Base-by-base conservation (phyloP, 1,140 invertebrate species). In the Halesus radiatus region DNA sequence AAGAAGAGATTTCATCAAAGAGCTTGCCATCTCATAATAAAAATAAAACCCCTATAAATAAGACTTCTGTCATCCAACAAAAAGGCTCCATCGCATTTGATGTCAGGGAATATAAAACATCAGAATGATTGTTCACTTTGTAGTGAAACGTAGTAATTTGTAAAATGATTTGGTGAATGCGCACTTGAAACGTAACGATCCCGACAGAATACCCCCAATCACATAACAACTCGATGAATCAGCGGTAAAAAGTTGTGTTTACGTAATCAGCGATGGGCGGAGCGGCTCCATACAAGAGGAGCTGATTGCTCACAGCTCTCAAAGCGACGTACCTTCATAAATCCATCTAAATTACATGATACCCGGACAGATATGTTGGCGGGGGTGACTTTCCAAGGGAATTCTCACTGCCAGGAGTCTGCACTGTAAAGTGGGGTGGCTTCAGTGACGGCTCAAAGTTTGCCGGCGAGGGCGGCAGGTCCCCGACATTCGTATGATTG, bases 311-410 rank as follows among this genome's bases (percentile, higher is more conserved):
- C 37, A n/a, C 75, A 58, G 75, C 74, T 62, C 81, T 75, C 62
- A 76, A 74, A 77, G 66, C 73, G 66, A 78, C 18, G 54, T 80
- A 78, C 79, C 52, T 58, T 58, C 79, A 80, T 83, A 83, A 83
- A 83, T 83, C 79, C 79, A 74, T 78, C 78, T 68, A 80, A 83
- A 83, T 83, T 83, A 80, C 77, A 80, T 78, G 79, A 80, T 72
- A 53, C 68, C 68, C 68, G 50, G 68, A 52, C 37, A 72, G 68
- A 72, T 72, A 53, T 52, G 20, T 50, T 29, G 62, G 62, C 15
- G n/a, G 68, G 68, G 64, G 64, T 68, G 64, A 16, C 37, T 72
- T 29, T 29, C 0, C 18, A 37, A 52, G 29, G n/a, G 66, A 53
- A 72, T 52, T 37, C 18, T 52, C 45, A 23, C 15, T 26, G 18